Base-by-base conservation (phyloP, 2,888 invertebrate genomes). In the Apodemia zela region DNA sequence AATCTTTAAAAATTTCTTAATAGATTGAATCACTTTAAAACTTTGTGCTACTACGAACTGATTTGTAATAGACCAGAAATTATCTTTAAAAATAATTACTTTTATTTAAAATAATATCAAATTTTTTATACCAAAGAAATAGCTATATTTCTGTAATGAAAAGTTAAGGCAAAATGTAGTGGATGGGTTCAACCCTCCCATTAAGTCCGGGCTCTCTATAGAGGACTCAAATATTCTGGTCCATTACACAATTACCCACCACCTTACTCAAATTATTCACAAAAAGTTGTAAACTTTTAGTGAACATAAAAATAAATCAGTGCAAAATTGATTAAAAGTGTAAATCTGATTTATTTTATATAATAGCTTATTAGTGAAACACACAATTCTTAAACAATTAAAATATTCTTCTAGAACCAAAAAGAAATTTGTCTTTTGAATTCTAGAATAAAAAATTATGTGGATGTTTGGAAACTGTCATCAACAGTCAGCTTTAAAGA, bases 321-420 rank as follows among this genome's bases (percentile, higher is more conserved):
- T 47, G 42, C 29, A 45, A 29, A 17, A 17, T 25, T 13, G 11
- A 47, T 58, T 10, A 13, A 29, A 15, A 29, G 47, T 47, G n/a
- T 21, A 47, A 15, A 17, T 38, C 62, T 33, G 58, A 62, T 58
- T 17, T 58, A 58, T 33, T 58, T 62, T 29, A 62, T 35, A 18
- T 49, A 10, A 57, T 58, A 45, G 6, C 11, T 58, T 18, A 58
- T 62, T 62, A 62, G 62, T 62, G 45, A 58, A 13, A 38, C 49
- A 62, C 57, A 62, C 62, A 62, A 45, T 45, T 62, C 62, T 62
- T 62, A 45, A 38, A 25, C 13, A 60, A 58, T 45, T n/a, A n/a
- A 11, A 10, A 29, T 47, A 45, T 58, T 38, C 58, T 13, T 47
- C n/a, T 47, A 45, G 15, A 62, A 62, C 45, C 13, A 29, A 45